These are phyloP conservation scores for Malurus cyaneus DNA, from an alignment of 2,113 vertebrate species.

Conservation along the genomic window DNA sequence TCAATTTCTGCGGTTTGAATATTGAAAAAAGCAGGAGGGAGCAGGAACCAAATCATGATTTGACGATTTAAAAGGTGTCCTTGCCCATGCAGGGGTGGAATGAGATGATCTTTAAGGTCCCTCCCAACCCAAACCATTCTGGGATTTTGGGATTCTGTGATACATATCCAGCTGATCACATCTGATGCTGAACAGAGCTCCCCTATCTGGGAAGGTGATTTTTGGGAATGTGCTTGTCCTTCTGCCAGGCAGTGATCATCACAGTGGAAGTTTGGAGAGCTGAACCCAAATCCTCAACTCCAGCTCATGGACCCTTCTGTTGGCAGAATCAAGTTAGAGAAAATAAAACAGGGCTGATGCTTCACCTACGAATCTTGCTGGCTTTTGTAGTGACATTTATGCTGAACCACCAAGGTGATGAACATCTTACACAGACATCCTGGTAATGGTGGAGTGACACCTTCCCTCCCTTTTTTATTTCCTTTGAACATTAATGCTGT, in stretches of 20 bases:
- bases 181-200: not conserved
- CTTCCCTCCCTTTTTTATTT: too few species aligned
- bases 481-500: too few species aligned
- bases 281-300: not conserved
- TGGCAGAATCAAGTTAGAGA: too few species aligned
- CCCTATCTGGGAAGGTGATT: not conserved
- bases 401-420: too few species aligned
- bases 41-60: not conserved
- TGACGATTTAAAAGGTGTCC: too few species aligned
- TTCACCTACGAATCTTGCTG: too few species aligned
- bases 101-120: not conserved
- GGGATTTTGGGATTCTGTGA: not conserved
- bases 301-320: rapidly evolving
- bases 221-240: rapidly evolving
- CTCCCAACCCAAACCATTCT: not conserved
- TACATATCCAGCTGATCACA: not conserved
- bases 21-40: not conserved
- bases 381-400: too few species aligned
- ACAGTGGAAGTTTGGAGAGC: not conserved
- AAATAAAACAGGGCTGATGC: too few species aligned
- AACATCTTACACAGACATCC: too few species aligned
- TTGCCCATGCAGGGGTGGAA: not conserved
- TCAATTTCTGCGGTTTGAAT: not conserved
- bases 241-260: rapidly evolving
- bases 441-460: too few species aligned